Evolutionary conservation across 2,113 vertebrate species (phyloP).

Genomic region (Lanius ludovicianus): DNA sequence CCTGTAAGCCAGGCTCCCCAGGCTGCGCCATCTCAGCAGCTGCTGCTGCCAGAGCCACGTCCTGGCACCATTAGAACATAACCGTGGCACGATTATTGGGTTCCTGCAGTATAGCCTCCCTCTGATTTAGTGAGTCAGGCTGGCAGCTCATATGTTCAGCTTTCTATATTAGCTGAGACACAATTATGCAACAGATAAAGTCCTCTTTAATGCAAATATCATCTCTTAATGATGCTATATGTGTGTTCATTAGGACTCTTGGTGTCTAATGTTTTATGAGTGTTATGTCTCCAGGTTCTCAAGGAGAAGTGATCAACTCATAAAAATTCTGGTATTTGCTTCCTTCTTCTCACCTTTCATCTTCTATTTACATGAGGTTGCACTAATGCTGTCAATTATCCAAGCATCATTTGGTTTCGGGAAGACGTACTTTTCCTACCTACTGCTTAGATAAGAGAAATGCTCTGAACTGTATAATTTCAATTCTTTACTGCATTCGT

Average conservation of each 20-base stretch:
- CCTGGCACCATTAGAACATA: neutral
- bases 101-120: neutral
- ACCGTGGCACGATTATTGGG: accelerated
- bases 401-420: conserved; percentile 1
- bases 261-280: conserved; percentile 1
- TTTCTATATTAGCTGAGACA: neutral
- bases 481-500: neutral
- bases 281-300: neutral
- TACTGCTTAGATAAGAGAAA: neutral
- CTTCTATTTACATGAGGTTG: conserved; percentile 4
- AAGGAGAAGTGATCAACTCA: conserved; percentile 7
- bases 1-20: neutral
- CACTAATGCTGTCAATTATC: conserved; percentile 47
- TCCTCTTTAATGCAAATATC: conserved; percentile 1
- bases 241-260: neutral
- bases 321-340: conserved; percentile 25
- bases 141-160: neutral
- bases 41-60: neutral
- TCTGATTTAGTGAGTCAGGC: neutral
- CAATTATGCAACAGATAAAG: conserved; percentile 8
- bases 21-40: neutral
- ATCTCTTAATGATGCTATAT: neutral
- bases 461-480: conserved; percentile 26
- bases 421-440: neutral
- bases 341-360: conserved; percentile 26